Base-by-base conservation (phyloP, 1,140 invertebrate species). In the Caenorhabditis brenneri region DNA sequence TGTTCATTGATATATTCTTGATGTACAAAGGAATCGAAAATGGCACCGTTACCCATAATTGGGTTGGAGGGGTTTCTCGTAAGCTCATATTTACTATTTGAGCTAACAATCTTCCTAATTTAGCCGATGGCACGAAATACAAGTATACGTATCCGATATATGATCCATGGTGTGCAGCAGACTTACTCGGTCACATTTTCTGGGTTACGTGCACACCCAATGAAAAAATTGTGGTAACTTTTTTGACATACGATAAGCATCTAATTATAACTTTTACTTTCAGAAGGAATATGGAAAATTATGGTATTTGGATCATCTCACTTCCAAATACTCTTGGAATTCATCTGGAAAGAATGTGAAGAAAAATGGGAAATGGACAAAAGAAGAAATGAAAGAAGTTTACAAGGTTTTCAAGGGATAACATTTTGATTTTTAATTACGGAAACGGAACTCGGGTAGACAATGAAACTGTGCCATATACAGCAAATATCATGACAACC, bases 361-460 rank as follows among this genome's bases (percentile, higher is more conserved):
- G 33, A 79, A 81, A 19, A 74, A 69, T 31, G 65, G 48, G 6
- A 83, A 78, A 46, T 53, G 42, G 65, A 83, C 55, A 12, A 60
- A 83, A 27, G 82, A 83, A 6, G 24, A 83, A 24, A 78, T 74
- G 82, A 78, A 69, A 27, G 42, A 81, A n/a, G 82, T 60, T 19
- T 80, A 80, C 12, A 51, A 80, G 46, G 79, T 80, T 15, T 74
- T 74, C 29, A 42, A 42, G 24, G 22, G 65, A 9, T 36, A n/a
- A 51, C n/a, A n/a, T 5, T n/a, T 10, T 42, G 39, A 42, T n/a
- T n/a, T n/a, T n/a, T n/a, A n/a, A n/a, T n/a, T n/a, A n/a, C n/a
- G n/a, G n/a, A n/a, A n/a, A n/a, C n/a, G n/a, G n/a, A n/a, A n/a
- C n/a, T n/a, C n/a, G n/a, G n/a, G n/a, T n/a, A n/a, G n/a, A n/a